Percentiles rank a stretch among this genome's conserved stretches.
Evolutionary conservation across 1,140 invertebrate genomes (phyloP).

Genomic region (Pogonomyrmex californicus): DNA sequence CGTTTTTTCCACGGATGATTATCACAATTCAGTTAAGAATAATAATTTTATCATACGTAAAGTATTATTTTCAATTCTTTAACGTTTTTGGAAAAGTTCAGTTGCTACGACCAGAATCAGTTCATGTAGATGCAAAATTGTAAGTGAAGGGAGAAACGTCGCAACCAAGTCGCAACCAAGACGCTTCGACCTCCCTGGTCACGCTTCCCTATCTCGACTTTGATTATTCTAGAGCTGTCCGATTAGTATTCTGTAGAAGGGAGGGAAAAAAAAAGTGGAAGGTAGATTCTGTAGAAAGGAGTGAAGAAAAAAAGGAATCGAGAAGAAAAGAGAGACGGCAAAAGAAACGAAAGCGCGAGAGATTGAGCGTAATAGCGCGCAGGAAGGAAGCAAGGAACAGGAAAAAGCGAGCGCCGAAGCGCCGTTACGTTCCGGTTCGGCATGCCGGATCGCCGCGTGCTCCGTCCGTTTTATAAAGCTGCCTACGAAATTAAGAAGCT

Average conservation of each 20-base stretch:
- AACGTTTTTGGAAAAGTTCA: background rate
- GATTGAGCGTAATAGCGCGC: slow-evolving; percentile 26
- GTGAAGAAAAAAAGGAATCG: background rate
- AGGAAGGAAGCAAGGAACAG: slow-evolving; percentile 63
- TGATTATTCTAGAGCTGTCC: slow-evolving; percentile 65
- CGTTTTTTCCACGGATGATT: background rate
- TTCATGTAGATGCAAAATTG: background rate
- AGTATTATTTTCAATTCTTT: background rate
- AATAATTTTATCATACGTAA: slow-evolving; percentile 8
- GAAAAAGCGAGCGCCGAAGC: slow-evolving; percentile 1
- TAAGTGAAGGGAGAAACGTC: background rate
- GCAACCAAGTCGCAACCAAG: background rate
- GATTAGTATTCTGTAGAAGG: slow-evolving; percentile 65
- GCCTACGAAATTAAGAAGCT: slow-evolving; percentile 84
- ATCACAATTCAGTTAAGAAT: background rate
- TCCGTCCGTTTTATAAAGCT: slow-evolving; percentile 82
- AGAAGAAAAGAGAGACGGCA: background rate
- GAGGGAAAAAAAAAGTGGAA: slow-evolving; percentile 7
- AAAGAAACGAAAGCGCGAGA: slow-evolving; percentile 28
- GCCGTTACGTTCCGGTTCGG: slow-evolving; percentile 33
- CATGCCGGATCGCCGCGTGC: slow-evolving; percentile 68
- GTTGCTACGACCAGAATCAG: background rate
- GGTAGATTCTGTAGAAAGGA: background rate
- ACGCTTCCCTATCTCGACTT: slow-evolving; percentile 54
- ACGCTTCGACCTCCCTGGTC: slow-evolving; percentile 43